Conservation (phyloP, 2,797 vertebrate genomes). For the Gymnoscopelus microlampas region DNA sequence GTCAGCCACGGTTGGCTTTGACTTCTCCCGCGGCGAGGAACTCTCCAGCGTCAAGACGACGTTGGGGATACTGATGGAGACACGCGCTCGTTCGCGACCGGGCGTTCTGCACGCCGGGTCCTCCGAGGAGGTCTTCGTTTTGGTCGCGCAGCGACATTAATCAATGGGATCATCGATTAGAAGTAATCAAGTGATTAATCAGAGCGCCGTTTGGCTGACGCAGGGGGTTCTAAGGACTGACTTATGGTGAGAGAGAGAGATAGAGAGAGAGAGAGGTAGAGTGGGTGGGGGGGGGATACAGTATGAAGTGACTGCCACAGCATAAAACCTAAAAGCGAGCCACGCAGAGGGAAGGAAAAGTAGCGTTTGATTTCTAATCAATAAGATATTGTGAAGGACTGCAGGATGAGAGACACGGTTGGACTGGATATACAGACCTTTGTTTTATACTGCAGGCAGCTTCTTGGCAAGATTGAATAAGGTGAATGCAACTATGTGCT, state of each 20-base stretch:
- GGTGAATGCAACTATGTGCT: neutral
- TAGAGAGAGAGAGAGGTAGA: constrained; percentile 6
- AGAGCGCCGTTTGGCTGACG: constrained; percentile 51
- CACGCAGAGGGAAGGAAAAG: neutral
- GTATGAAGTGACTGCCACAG: neutral
- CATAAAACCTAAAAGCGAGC: neutral
- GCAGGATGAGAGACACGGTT: neutral
- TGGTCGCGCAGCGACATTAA: constrained; percentile 51
- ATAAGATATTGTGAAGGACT: constrained; percentile 9
- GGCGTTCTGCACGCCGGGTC: no score
- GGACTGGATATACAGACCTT: constrained; percentile 1
- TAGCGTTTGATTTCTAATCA: constrained; percentile 21
- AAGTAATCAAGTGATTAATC: constrained; percentile 71
- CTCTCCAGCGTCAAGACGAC: no score
- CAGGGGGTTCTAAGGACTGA: constrained; percentile 39
- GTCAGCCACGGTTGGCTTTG: no score
- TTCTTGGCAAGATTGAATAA: neutral
- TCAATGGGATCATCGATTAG: constrained; percentile 62
- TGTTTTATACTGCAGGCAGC: neutral
- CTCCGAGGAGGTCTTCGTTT: no score
- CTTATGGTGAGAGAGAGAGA: constrained; percentile 28
- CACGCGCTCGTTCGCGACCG: no score
- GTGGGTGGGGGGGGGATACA: neutral
- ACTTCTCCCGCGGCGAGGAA: no score
- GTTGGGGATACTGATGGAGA: no score